These are phyloP conservation scores for Catagonus wagneri DNA, from an alignment of 2,113 vertebrate species.

Conservation along the genomic window DNA sequence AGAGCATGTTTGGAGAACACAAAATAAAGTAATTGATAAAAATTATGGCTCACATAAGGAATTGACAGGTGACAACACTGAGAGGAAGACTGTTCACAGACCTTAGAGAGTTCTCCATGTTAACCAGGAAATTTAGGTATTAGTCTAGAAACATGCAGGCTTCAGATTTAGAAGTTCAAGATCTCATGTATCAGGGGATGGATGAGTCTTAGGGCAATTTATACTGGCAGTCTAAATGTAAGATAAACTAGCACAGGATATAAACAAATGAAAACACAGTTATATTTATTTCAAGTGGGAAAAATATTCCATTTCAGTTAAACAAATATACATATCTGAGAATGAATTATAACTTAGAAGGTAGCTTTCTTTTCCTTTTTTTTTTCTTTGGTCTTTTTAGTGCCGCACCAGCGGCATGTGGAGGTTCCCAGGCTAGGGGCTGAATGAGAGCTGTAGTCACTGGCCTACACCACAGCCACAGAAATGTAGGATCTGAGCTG, in stretches of 20 bases:
- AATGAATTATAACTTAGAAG: not conserved
- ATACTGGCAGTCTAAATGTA: not conserved
- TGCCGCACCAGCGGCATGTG: too few species aligned
- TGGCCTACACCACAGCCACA: too few species aligned
- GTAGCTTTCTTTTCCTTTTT: not conserved
- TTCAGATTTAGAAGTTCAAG: not conserved
- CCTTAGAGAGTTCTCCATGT: not conserved
- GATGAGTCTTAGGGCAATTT: not conserved
- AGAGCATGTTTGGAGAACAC: not conserved
- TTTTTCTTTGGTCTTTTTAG: too few species aligned
- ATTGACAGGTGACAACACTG: not conserved
- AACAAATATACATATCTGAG: not conserved
- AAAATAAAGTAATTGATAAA: not conserved
- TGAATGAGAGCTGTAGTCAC: too few species aligned
- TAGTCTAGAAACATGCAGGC: not conserved
- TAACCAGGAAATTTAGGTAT: not conserved
- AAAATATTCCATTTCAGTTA: not conserved
- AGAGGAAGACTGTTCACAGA: not conserved
- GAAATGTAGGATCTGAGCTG: too few species aligned
- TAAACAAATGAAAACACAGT: not conserved
- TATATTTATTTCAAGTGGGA: not conserved
- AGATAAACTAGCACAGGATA: not conserved
- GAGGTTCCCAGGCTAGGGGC: too few species aligned
- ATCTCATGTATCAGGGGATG: not conserved
- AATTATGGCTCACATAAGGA: not conserved